A percentile compares a stretch with the other conserved stretches of the same genome.
These are phyloP conservation scores for Aeoliscus strigatus DNA, from an alignment of 2,797 vertebrate species.

Conservation along the genomic window DNA sequence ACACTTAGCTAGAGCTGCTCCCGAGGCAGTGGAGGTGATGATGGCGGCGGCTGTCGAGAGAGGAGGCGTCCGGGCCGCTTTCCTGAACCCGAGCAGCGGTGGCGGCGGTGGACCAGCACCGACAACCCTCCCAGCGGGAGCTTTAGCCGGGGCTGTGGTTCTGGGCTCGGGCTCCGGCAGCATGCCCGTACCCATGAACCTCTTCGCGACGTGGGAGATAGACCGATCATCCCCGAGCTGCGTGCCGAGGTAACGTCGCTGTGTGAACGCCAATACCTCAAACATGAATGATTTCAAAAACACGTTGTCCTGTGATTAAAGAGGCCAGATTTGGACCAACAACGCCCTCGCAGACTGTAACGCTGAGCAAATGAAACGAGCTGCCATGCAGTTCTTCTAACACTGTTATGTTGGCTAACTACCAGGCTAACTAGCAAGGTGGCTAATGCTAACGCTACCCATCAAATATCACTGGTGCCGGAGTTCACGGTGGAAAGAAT, in stretches of 20 bases:
- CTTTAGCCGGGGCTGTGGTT: constrained; percentile 57
- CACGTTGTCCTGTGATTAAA: background rate
- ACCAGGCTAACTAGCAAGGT: constrained; percentile 54
- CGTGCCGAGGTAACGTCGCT: constrained; percentile 72
- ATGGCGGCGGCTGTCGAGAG: constrained; percentile 80
- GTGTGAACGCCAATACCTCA: constrained; percentile 2
- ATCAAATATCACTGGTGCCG: constrained; percentile 18
- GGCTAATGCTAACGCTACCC: constrained; percentile 64
- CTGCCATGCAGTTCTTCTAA: constrained; percentile 53
- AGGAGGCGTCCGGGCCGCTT: constrained; percentile 78
- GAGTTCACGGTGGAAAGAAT: constrained; percentile 10
- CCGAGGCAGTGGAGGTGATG: constrained; percentile 69
- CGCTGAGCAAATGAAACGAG: constrained; percentile 19
- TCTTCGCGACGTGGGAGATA: constrained; percentile 80
- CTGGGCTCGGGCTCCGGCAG: constrained; percentile 64
- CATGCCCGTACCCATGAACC: constrained; percentile 78
- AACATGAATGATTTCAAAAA: constrained; percentile 10
- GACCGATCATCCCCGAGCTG: constrained; percentile 80
- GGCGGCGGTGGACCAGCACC: constrained; percentile 64
- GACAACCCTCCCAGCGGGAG: constrained; percentile 60
- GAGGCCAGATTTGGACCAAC: constrained; percentile 14
- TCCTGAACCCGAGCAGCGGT: constrained; percentile 74
- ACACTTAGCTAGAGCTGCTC: constrained; percentile 67
- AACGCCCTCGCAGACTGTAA: constrained; percentile 44
- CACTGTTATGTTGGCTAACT: constrained; percentile 35